Evolutionary conservation across 2,888 invertebrate genomes (phyloP), one percentile per base, ranked within the genome.

Genomic region (Heliconius ethilla): DNA sequence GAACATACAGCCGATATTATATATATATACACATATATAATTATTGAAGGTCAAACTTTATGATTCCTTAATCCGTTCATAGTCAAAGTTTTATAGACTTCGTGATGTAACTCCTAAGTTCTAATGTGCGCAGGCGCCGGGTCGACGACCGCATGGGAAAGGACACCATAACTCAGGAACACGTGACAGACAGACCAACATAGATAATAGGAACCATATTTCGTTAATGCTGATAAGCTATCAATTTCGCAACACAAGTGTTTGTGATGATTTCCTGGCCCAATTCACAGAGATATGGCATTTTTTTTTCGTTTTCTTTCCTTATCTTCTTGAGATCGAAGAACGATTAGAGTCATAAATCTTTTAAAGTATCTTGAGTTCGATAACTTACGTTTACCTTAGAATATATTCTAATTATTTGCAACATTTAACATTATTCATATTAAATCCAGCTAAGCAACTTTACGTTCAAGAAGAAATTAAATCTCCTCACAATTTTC

Each of bases 11-110:
- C 40, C 51, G 27, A 67, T 74, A 75, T 76, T 65, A 76, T 59
- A 29, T 29, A 29, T 29, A 29, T 29, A 29, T 29, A 29, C 3
- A 29, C 29, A 29, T 29, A 29, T 29, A 76, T 79, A 78, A 80
- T 75, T 74, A 82, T 80, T 83, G 89, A 91, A 90, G 90, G 91
- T 85, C 89, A 83, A 77, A 79, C 86, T 90, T 91, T 89, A 91
- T 87, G 84, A 86, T 79, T 83, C 86, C 87, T 87, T 89, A 91
- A 89, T 89, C 87, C 87, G 86, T 87, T 81, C 82, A 84, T 85
- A 83, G 83, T 82, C 82, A 82, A 81, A 78, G 81, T 84, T 87
- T 85, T 85, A 85, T 85, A 83, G 83, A 80, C 75, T 82, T 75
- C 88, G 89, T 88, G 89, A 85, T 82, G 79, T 80, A 83, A 84